These are phyloP conservation scores for Netelia fuscicornis DNA, from an alignment of 2,888 invertebrate genomes.

Conservation along the genomic window DNA sequence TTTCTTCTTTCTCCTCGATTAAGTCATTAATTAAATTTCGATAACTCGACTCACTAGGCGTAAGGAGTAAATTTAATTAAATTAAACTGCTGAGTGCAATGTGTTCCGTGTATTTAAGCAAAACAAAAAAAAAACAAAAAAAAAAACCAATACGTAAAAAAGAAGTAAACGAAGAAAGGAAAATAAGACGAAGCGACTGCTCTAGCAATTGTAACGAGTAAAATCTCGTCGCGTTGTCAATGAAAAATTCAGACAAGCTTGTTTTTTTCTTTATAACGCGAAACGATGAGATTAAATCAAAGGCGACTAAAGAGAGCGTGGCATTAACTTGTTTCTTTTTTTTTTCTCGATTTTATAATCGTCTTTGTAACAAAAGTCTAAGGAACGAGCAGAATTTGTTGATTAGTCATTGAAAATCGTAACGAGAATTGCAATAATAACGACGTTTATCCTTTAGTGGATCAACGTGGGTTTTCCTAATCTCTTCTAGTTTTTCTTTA, in stretches of 20 bases:
- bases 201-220: not conserved
- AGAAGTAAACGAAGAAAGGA: constrained; percentile 51
- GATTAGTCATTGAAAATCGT: constrained; percentile 58
- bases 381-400: constrained; percentile 54
- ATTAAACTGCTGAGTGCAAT: constrained; percentile 80
- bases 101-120: constrained; percentile 79
- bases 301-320: constrained; percentile 55
- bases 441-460: constrained; percentile 36
- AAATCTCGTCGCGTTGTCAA: constrained; percentile 51
- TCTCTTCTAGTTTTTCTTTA: constrained; percentile 29
- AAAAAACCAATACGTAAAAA: constrained; percentile 62
- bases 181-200: constrained; percentile 34
- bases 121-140: constrained; percentile 72
- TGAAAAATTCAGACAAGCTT: constrained; percentile 43
- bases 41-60: constrained; percentile 67
- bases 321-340: constrained; percentile 45
- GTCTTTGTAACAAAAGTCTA: constrained; percentile 23
- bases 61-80: constrained; percentile 70
- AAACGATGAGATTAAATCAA: constrained; percentile 61
- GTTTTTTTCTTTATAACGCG: constrained; percentile 28
- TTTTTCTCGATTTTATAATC: constrained; percentile 17
- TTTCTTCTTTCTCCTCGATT: constrained; percentile 46
- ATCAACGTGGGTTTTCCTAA: constrained; percentile 34
- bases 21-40: constrained; percentile 64
- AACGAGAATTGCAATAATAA: constrained; percentile 61